Conservation (phyloP, 2,888 invertebrate species). For the Caenorhabditis afra region DNA sequence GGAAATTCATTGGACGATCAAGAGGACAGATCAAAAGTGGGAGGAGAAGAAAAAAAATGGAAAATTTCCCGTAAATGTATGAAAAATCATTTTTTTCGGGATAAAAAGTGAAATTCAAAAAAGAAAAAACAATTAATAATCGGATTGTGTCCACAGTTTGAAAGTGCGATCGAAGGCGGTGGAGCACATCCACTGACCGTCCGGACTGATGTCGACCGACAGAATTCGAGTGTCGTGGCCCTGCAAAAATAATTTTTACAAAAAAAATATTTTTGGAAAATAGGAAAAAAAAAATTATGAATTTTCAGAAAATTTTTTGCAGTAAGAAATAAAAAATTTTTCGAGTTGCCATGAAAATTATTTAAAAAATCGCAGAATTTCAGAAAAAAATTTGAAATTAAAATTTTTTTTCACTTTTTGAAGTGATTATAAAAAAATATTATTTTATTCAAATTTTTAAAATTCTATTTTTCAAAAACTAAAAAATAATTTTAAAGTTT, state of each 20-base stretch:
- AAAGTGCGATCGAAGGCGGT: slow-evolving; percentile 96
- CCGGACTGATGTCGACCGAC: slow-evolving; percentile 90
- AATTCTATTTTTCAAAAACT: background rate
- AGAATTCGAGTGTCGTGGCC: slow-evolving; percentile 82
- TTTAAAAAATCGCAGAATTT: background rate
- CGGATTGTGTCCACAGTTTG: slow-evolving; percentile 88
- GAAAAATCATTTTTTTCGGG: background rate
- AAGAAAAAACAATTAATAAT: slow-evolving; percentile 46
- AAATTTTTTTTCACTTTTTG: background rate
- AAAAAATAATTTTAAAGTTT: too few relatives aligned
- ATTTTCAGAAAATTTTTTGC: background rate
- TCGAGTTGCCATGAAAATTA: background rate
- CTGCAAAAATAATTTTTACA: slow-evolving; percentile 7
- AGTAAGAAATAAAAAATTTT: slow-evolving; percentile 82
- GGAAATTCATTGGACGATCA: too few relatives aligned
- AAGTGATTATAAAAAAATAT: background rate
- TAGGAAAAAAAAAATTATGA: background rate
- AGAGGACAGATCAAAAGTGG: too few relatives aligned
- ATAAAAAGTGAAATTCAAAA: background rate
- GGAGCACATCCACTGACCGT: slow-evolving; percentile 93
- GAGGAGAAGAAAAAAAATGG: too few relatives aligned
- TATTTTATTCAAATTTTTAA: background rate
- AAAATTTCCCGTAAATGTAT: too few relatives aligned
- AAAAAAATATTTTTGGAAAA: background rate
- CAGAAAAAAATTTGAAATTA: background rate